Evolutionary conservation across 2,888 invertebrate genomes (phyloP).

Genomic region (Trissoscelio sp.): DNA sequence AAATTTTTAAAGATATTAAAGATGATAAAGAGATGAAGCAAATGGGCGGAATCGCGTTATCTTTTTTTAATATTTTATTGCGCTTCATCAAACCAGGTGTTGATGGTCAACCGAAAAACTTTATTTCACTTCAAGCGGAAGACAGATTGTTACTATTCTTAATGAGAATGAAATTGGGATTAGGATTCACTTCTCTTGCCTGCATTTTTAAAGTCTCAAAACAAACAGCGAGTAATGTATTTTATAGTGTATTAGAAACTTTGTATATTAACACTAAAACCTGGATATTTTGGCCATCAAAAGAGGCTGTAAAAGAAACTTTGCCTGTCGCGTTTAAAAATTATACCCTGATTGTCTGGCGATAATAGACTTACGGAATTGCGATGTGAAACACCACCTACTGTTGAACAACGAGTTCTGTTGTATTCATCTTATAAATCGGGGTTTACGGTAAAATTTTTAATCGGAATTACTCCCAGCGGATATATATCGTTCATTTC

Average conservation of each 20-base stretch:
- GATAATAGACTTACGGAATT: constrained; percentile 66
- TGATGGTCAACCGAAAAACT: constrained; percentile 49
- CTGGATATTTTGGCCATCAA: constrained; percentile 69
- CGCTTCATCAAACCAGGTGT: constrained; percentile 27
- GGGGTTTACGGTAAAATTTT: constrained; percentile 66
- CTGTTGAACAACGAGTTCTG: constrained; percentile 64
- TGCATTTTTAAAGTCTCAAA: constrained; percentile 51
- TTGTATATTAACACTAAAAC: constrained; percentile 52
- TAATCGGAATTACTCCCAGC: constrained; percentile 69
- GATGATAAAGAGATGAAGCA: constrained; percentile 31
- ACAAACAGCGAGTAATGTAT: constrained; percentile 54
- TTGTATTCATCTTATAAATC: constrained; percentile 69
- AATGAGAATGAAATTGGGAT: constrained; percentile 63
- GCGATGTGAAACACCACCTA: constrained; percentile 58
- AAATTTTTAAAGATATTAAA: constrained; percentile 4
- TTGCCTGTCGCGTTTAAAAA: constrained; percentile 53
- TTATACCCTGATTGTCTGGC: constrained; percentile 63
- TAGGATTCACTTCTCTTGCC: constrained; percentile 53
- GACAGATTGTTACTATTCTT: constrained; percentile 57
- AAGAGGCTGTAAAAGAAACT: constrained; percentile 57
- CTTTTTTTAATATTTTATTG: constrained; percentile 43
- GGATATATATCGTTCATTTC: constrained; percentile 72
- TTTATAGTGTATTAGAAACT: constrained; percentile 57
- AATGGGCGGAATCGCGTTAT: constrained; percentile 28
- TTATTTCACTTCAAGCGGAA: constrained; percentile 27